These are phyloP conservation scores for Chromobotia macracanthus DNA, from an alignment of 2,797 vertebrate genomes.

Conservation along the genomic window DNA sequence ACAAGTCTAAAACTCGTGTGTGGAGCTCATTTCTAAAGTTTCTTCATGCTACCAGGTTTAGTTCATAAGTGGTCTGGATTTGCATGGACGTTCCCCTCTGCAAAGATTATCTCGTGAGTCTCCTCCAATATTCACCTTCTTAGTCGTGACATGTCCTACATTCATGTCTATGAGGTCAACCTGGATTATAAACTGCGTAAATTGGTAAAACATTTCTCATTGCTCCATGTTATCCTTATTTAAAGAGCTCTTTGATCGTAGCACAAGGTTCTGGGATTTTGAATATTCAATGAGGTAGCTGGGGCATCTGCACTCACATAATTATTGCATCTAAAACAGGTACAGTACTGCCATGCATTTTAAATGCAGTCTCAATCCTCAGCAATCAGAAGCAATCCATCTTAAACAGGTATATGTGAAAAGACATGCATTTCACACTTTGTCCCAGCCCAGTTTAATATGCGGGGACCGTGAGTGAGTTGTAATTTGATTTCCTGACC, in stretches of 20 bases:
- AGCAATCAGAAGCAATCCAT: neutral
- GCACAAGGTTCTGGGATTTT: constrained; percentile 19
- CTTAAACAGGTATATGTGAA: neutral
- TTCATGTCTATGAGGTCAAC: neutral
- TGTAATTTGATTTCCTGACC: neutral
- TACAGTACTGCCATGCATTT: neutral
- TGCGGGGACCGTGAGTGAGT: neutral
- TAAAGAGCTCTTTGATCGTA: constrained; percentile 16
- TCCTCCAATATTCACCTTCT: constrained; percentile 21
- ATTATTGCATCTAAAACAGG: constrained; percentile 15
- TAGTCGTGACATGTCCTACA: constrained; percentile 22
- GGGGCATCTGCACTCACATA: constrained; percentile 5
- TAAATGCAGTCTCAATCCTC: neutral
- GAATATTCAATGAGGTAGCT: constrained; percentile 23
- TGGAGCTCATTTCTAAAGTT: neutral
- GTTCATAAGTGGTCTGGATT: constrained; percentile 21
- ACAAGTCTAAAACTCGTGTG: neutral
- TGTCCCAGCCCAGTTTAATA: neutral
- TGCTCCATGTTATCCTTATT: constrained; percentile 15
- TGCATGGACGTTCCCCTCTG: constrained; percentile 6
- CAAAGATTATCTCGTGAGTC: neutral
- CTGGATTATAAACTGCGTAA: neutral
- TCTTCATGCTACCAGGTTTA: neutral
- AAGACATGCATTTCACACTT: neutral
- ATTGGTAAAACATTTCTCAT: constrained; percentile 12